These are phyloP conservation scores for Apaloderma vittatum DNA, from an alignment of 2,113 vertebrate genomes.

Conservation along the genomic window DNA sequence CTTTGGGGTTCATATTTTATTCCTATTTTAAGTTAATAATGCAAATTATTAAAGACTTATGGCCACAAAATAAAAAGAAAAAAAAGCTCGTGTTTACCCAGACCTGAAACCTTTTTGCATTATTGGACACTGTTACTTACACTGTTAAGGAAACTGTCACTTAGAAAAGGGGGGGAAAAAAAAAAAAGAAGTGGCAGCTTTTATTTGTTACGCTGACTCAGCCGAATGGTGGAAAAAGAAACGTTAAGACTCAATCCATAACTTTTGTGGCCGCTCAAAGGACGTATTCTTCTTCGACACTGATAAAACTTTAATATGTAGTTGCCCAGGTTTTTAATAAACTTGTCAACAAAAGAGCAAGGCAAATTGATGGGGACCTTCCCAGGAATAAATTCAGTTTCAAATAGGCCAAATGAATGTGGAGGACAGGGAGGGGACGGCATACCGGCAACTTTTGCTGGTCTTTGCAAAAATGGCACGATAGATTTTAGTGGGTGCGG, in stretches of 20 bases:
- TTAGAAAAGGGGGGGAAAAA: neutral
- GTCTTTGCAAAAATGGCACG: conserved; percentile 76
- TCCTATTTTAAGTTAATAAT: conserved; percentile 27
- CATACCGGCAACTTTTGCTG: conserved; percentile 52
- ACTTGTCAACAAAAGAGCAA: conserved; percentile 83
- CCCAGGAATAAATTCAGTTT: conserved; percentile 75
- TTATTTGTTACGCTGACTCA: conserved; percentile 69
- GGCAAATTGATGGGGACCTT: conserved; percentile 81
- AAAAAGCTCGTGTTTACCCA: neutral
- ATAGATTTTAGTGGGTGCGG: conserved; percentile 26
- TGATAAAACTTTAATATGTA: conserved; percentile 80
- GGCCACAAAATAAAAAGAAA: too few relatives aligned
- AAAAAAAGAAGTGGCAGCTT: neutral
- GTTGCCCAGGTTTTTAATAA: conserved; percentile 85
- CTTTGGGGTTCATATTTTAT: conserved; percentile 22
- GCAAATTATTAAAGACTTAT: neutral
- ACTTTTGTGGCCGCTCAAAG: conserved; percentile 68
- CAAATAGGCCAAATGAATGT: conserved; percentile 62
- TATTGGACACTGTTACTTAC: neutral
- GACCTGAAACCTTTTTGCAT: neutral
- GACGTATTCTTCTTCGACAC: conserved; percentile 68
- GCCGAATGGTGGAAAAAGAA: conserved; percentile 13
- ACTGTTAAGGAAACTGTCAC: neutral
- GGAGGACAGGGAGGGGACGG: conserved; percentile 39
- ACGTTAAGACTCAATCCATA: conserved; percentile 48